phyloP scores from a whole-genome alignment of 2,113 vertebrate species.

The Tricholaema leucomelas region DNA sequence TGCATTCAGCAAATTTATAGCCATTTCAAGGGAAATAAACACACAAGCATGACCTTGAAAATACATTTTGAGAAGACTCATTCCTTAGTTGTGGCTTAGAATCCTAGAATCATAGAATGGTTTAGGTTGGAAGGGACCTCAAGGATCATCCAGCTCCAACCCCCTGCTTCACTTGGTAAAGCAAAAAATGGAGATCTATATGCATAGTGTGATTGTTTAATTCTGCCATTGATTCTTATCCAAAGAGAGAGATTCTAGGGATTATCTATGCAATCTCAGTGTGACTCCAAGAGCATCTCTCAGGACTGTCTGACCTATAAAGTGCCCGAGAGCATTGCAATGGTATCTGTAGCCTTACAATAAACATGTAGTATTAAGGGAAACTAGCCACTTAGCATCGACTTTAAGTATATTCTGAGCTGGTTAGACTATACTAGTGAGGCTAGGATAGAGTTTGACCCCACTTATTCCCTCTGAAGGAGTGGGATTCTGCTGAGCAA shows the following conservation, averaged over 20 bases:
- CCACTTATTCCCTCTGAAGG: background rate
- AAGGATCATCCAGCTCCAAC: too few species aligned
- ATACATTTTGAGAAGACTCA: background rate
- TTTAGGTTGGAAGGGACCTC: too few species aligned
- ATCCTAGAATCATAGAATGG: too few species aligned
- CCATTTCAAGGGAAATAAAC: background rate
- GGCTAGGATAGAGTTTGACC: background rate
- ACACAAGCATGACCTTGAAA: background rate
- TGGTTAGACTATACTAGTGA: background rate
- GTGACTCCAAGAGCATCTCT: background rate
- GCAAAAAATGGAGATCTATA: background rate
- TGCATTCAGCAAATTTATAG: slow-evolving; percentile 43
- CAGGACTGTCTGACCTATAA: background rate
- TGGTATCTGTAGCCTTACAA: background rate
- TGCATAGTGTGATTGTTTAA: background rate
- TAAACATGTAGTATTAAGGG: background rate
- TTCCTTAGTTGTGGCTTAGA: background rate
- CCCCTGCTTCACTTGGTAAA: background rate
- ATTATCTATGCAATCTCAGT: background rate
- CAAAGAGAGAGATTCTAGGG: background rate
- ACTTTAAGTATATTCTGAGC: background rate
- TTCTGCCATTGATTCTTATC: background rate
- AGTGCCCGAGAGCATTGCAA: background rate
- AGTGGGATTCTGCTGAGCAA: background rate
- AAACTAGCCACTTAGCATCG: background rate